Base-by-base conservation (phyloP, 2,888 invertebrate genomes). In the Micropterix aruncella region DNA sequence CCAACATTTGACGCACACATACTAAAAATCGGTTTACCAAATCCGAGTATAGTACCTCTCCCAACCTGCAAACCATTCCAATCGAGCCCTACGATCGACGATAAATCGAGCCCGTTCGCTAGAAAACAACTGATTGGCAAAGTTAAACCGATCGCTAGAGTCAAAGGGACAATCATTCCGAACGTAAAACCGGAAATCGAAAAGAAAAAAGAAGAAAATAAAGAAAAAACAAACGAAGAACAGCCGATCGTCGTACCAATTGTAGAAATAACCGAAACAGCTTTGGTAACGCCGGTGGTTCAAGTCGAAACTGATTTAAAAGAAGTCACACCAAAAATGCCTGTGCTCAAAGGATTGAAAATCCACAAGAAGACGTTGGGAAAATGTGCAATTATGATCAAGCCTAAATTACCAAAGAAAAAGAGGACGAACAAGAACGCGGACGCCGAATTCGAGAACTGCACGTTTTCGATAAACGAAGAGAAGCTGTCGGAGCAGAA, bases 61-160 rank as follows among this genome's bases (percentile, higher is more conserved):
- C 27, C 5, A 12, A 27, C 27, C 5, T 27, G 27, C 12, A 27
- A 27, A 27, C 27, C 27, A 7, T 27, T 27, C 27, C 12, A 5
- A 5, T 7, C 27, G 7, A 12, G 7, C 12, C 5, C 7, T 27
- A 27, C 5, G 5, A 27, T 27, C 7, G 27, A 27, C 5, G 27
- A 27, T 12, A 27, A 27, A 12, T 5, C 47, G 12, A 43, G 47
- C 12, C 48, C 48, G 12, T 45, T 48, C 14, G 49, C 48, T 9
- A 41, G 48, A 36, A 49, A 47, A 19, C 47, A 47, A 39, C 38
- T 48, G 1, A 53, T 69, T 42, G 69, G 67, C 2, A 57, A 69
- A 51, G 71, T 71, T 3, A 59, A 70, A 40, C 70, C 70, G 2
- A 69, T 71, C 49, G 70, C 71, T 19, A 61, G 70, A 54, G 70